phyloP scores from a whole-genome alignment of 1,140 invertebrate species.

The Drosophila kepulauana region DNA sequence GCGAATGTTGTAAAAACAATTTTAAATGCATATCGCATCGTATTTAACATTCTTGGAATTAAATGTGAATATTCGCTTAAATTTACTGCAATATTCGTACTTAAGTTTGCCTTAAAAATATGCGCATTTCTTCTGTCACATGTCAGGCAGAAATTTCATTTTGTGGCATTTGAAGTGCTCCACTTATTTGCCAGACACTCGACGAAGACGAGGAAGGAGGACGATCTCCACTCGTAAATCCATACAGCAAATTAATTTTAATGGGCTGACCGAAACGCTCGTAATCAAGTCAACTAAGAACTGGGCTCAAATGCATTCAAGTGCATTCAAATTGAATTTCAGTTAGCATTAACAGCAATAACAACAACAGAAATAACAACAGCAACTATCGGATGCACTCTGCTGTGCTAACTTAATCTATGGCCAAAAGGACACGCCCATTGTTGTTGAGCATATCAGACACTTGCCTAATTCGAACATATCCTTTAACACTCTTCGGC shows the following conservation, averaged over 20 bases:
- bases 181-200: constrained; percentile 21
- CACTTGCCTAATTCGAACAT: constrained; percentile 32
- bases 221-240: constrained; percentile 34
- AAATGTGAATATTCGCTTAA: constrained; percentile 43
- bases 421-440: constrained; percentile 25
- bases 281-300: constrained; percentile 77
- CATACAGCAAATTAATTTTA: constrained; percentile 74
- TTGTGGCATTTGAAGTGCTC: constrained; percentile 18
- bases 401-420: constrained; percentile 1
- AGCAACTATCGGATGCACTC: constrained; percentile 17
- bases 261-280: constrained; percentile 51
- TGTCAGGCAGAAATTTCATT: neutral
- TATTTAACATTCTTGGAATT: constrained; percentile 61
- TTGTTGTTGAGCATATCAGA: constrained; percentile 8
- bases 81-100: constrained; percentile 5
- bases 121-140: constrained; percentile 25
- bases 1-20: constrained; percentile 65
- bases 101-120: constrained; percentile 9
- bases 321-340: constrained; percentile 78
- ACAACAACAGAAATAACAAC: neutral
- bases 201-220: neutral
- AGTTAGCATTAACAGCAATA: constrained; percentile 26
- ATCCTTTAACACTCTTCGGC: constrained; percentile 35
- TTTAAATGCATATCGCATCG: constrained; percentile 70
- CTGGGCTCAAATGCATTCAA: constrained; percentile 65